Conservation (phyloP, 2,797 vertebrate species). For the Sebastes glaucus region DNA sequence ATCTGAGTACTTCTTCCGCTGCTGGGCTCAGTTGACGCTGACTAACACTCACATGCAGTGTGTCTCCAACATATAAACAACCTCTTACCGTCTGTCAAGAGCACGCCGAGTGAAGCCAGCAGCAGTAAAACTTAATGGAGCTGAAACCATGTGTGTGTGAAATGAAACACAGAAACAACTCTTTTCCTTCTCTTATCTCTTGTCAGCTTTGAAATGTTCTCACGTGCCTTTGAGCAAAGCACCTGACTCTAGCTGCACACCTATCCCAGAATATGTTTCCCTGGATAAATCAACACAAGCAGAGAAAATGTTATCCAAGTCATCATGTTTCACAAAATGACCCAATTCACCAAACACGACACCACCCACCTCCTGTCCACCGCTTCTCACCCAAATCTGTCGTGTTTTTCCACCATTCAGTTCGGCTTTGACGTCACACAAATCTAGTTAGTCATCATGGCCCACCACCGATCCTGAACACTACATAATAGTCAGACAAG, state of each 20-base stretch:
- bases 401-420: not conserved
- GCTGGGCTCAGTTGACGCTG: not conserved
- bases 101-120: not conserved
- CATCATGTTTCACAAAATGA: conserved; percentile 4
- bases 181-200: not conserved
- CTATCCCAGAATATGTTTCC: not conserved
- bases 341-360: not conserved
- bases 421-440: conserved; percentile 15
- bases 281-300: not conserved
- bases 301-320: not conserved
- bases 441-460: conserved; percentile 17
- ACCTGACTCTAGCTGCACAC: not conserved
- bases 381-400: not conserved
- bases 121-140: conserved; percentile 16
- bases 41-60: not conserved
- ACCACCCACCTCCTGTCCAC: conserved; percentile 2
- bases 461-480: not conserved
- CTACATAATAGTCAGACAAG: conserved; percentile 26
- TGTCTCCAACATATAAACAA: not conserved
- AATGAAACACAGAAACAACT: not conserved
- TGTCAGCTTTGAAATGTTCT: not conserved
- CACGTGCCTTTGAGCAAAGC: not conserved
- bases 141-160: not conserved
- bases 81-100: conserved; percentile 8
- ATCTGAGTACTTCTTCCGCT: not conserved